Percentiles rank a stretch among this genome's conserved stretches.
Conservation (phyloP, 2,797 vertebrate species). For the Hephaestus fuliginosus region DNA sequence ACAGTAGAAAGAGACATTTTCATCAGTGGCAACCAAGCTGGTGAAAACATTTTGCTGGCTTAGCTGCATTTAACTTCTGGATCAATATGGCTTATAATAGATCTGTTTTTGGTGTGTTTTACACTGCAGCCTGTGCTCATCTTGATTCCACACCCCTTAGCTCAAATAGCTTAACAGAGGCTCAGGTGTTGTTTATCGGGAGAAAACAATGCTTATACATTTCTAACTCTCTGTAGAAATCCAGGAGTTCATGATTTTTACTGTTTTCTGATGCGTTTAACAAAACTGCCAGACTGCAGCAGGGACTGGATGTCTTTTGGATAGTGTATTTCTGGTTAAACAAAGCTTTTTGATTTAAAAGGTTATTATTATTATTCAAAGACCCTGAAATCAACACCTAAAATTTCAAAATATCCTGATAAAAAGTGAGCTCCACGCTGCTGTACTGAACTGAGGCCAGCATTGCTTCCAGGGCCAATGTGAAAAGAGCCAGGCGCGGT, state of each 20-base stretch:
- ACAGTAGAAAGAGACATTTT: constrained; percentile 37
- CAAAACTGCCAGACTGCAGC: constrained; percentile 15
- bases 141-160: constrained; percentile 55
- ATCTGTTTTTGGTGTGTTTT: constrained; percentile 73
- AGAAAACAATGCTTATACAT: constrained; percentile 44
- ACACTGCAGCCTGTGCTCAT: constrained; percentile 59
- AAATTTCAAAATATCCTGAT: constrained; percentile 32
- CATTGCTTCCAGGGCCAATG: constrained; percentile 20
- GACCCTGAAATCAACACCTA: constrained; percentile 24
- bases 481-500: constrained; percentile 25
- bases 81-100: constrained; percentile 79
- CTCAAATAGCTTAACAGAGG: constrained; percentile 58
- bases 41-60: constrained; percentile 60
- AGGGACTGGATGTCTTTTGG: constrained; percentile 17
- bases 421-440: constrained; percentile 30
- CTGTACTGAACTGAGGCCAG: constrained; percentile 40
- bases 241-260: constrained; percentile 46
- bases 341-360: constrained; percentile 23
- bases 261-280: constrained; percentile 39
- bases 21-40: constrained; percentile 32
- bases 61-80: constrained; percentile 69
- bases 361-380: constrained; percentile 18
- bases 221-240: constrained; percentile 32
- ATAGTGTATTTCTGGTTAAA: constrained; percentile 4
- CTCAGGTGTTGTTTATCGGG: constrained; percentile 51